A percentile compares a stretch with the other conserved stretches of the same genome.
Evolutionary conservation across 2,797 vertebrate species (phyloP).

Genomic region (Myiothlypis chrysogaster): DNA sequence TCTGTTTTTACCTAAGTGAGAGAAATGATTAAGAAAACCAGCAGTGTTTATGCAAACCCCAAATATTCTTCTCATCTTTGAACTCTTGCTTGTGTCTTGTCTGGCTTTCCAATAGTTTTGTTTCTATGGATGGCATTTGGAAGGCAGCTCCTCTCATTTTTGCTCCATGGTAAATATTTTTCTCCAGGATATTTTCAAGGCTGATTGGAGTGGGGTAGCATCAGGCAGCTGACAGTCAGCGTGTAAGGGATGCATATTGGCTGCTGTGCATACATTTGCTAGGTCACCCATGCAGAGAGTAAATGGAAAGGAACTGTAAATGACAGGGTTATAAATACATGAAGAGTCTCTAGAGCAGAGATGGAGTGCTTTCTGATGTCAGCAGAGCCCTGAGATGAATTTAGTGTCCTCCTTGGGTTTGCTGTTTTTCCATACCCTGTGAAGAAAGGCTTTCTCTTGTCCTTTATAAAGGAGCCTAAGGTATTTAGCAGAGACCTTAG

Average conservation of each 20-base stretch:
- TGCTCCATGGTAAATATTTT: not conserved
- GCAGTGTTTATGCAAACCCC: not conserved
- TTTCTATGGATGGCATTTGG: not conserved
- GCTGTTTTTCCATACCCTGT: not conserved
- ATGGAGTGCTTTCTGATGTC: conserved; percentile 50
- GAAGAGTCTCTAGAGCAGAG: conserved; percentile 30
- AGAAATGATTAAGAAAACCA: not conserved
- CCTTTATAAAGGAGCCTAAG: not conserved
- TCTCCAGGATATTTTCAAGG: not conserved
- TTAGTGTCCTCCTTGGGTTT: conserved; percentile 25
- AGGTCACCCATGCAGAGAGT: not conserved
- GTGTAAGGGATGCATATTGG: not conserved
- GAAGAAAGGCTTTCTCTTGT: not conserved
- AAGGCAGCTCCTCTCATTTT: not conserved
- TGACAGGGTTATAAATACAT: conserved; percentile 61
- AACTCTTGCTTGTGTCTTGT: not conserved
- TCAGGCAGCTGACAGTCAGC: not conserved
- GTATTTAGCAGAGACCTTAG: not conserved
- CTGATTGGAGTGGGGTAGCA: not conserved
- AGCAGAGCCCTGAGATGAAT: conserved; percentile 40
- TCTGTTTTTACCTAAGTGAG: not conserved
- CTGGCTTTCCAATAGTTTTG: not conserved
- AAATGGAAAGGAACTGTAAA: conserved; percentile 38
- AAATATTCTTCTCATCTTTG: not conserved
- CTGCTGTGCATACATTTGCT: not conserved